Percentiles rank a stretch among this genome's conserved stretches.
Evolutionary conservation across 1,140 invertebrate genomes (phyloP).

Genomic region (Drosophila eugracilis): DNA sequence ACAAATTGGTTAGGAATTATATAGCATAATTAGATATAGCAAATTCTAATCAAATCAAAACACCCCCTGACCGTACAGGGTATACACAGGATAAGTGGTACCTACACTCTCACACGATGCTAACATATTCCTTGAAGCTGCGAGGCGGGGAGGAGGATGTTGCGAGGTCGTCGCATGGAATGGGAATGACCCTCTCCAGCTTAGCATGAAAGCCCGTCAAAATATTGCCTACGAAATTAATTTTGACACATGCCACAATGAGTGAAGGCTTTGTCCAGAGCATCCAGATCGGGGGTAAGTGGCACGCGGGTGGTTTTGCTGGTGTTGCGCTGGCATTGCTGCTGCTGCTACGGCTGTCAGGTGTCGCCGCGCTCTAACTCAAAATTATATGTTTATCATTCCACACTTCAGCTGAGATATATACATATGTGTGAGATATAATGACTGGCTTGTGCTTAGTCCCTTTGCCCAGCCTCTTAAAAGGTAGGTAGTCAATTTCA

Average conservation of each 20-base stretch:
- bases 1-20: no score
- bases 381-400: conserved; percentile 31
- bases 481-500: no score
- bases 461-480: no score
- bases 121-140: not conserved
- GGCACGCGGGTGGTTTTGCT: not conserved
- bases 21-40: no score
- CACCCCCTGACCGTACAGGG: not conserved
- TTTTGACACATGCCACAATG: conserved; percentile 79
- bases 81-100: not conserved
- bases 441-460: not conserved
- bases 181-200: conserved; percentile 12
- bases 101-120: not conserved
- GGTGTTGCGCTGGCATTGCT: no score
- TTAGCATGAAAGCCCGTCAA: conserved; percentile 75
- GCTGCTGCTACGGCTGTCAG: conserved; percentile 15
- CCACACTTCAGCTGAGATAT: not conserved
- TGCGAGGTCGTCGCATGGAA: not conserved
- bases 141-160: not conserved
- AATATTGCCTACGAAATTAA: conserved; percentile 76
- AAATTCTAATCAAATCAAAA: not conserved
- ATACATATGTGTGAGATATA: conserved; percentile 2
- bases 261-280: conserved; percentile 48
- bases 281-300: conserved; percentile 5
- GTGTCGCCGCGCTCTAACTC: conserved; percentile 17